Conservation (phyloP, 2,888 invertebrate genomes). For the Apoderus coryli region DNA sequence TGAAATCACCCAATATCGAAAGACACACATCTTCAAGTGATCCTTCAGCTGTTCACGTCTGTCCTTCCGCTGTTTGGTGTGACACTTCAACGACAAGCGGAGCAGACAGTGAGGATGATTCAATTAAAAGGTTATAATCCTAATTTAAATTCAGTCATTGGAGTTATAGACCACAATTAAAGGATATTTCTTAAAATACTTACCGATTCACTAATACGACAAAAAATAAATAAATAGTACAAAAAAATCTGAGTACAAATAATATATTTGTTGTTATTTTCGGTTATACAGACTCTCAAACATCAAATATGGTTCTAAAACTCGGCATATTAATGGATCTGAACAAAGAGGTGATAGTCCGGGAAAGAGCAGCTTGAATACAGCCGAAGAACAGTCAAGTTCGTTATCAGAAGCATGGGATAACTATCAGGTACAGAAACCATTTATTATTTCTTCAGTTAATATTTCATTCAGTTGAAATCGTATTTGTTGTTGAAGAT, state of each 20-base stretch:
- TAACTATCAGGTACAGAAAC: constrained; percentile 67
- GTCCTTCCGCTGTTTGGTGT: constrained; percentile 29
- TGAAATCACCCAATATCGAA: constrained; percentile 33
- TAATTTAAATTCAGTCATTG: neutral
- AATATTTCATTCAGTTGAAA: neutral
- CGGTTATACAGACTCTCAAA: constrained; percentile 35
- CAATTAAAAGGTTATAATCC: constrained; percentile 24
- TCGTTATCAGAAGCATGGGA: constrained; percentile 92
- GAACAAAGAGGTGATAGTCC: constrained; percentile 29
- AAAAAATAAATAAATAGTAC: too few species aligned
- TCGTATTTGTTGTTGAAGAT: constrained; percentile 4
- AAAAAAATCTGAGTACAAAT: too few species aligned
- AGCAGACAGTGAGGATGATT: constrained; percentile 53
- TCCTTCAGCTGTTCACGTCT: constrained; percentile 36
- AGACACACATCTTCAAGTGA: constrained; percentile 46
- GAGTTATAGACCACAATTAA: too few species aligned
- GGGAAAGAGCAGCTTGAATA: constrained; percentile 42
- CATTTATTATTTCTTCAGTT: neutral
- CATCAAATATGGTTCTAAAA: constrained; percentile 47
- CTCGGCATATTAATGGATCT: constrained; percentile 28
- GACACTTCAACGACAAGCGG: constrained; percentile 48
- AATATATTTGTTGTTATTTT: too few species aligned
- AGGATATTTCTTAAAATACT: too few species aligned
- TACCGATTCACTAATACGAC: too few species aligned
- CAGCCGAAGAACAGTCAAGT: constrained; percentile 62